Percentiles rank a stretch among this genome's conserved stretches.
Conservation (phyloP, 2,113 vertebrate genomes). For the Neodontobutis hainanensis region DNA sequence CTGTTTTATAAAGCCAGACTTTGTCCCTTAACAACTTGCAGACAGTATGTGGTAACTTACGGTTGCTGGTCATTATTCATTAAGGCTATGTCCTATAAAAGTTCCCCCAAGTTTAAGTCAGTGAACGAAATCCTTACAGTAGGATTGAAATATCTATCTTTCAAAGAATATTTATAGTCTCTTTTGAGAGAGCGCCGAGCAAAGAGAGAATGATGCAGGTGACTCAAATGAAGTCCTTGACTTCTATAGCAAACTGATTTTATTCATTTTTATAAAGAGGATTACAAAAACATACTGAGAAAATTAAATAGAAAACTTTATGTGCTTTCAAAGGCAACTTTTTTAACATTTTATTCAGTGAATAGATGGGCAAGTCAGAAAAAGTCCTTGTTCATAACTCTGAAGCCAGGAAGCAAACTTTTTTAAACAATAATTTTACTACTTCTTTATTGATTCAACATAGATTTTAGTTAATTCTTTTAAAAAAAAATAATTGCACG, state of each 20-base stretch:
- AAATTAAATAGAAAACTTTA: neutral
- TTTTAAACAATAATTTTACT: neutral
- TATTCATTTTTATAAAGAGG: slow-evolving; percentile 1
- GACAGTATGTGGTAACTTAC: slow-evolving; percentile 1
- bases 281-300: neutral
- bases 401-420: neutral
- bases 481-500: neutral
- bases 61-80: slow-evolving; percentile 5
- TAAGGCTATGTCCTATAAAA: slow-evolving; percentile 9
- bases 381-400: slow-evolving; percentile 8
- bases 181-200: slow-evolving; percentile 16
- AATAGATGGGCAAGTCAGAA: slow-evolving; percentile 3
- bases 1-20: slow-evolving; percentile 4
- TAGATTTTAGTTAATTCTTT: neutral
- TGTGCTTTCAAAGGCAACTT: neutral
- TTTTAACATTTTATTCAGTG: neutral
- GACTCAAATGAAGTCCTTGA: slow-evolving; percentile 26
- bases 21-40: slow-evolving; percentile 10
- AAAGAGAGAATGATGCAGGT: slow-evolving; percentile 9
- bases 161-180: neutral
- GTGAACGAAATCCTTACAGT: neutral
- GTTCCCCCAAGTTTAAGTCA: neutral
- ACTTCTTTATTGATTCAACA: neutral
- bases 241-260: neutral
- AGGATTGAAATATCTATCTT: slow-evolving; percentile 4